Conservation (phyloP, 2,113 vertebrate genomes). For the Emydura subglobosa region DNA sequence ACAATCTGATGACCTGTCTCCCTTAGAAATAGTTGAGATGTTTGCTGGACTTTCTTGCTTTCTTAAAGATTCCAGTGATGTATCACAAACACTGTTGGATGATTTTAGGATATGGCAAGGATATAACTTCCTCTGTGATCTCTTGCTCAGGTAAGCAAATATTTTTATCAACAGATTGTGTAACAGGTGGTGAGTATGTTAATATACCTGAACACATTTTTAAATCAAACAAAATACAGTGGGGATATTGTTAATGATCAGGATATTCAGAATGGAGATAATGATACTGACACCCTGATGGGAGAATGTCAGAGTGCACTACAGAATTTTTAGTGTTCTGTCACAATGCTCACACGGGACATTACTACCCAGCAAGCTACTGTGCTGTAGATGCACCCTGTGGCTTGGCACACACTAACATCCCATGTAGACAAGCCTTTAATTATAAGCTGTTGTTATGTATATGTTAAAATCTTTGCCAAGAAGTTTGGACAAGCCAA, state of each 20-base stretch:
- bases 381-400: neutral
- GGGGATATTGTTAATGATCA: neutral
- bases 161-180: neutral
- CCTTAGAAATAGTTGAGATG: conserved; percentile 98
- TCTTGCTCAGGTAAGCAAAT: conserved; percentile 91
- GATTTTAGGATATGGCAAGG: conserved; percentile 99
- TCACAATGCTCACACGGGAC: neutral
- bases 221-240: neutral
- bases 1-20: conserved; percentile 96
- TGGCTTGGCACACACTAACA: neutral
- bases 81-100: conserved; percentile 95
- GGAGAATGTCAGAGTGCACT: neutral
- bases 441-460: neutral
- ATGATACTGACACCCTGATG: neutral
- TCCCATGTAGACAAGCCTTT: neutral
- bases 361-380: neutral
- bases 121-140: conserved; percentile 96
- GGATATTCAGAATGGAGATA: neutral
- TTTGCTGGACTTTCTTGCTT: conserved; percentile 98
- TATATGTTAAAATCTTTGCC: neutral
- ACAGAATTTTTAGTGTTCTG: neutral
- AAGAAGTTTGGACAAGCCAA: neutral
- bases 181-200: neutral
- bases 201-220: neutral
- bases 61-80: conserved; percentile 98